Conservation (phyloP, 2,888 invertebrate genomes). For the Acronicta leporina region DNA sequence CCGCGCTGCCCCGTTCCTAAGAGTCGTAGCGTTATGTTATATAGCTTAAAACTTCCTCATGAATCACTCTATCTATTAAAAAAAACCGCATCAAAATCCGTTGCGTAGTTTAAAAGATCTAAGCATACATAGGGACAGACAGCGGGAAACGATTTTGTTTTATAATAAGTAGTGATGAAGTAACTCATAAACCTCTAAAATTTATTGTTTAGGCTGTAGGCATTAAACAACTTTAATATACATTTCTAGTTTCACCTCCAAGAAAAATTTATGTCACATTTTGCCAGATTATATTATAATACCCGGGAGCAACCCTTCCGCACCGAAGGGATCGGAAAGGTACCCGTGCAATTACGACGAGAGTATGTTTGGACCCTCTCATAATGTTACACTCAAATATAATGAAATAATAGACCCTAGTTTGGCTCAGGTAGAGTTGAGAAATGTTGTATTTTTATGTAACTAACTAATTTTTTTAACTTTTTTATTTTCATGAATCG, state of each 20-base stretch:
- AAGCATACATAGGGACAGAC: too few relatives aligned
- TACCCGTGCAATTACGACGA: constrained; percentile 38
- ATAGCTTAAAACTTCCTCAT: too few relatives aligned
- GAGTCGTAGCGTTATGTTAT: too few relatives aligned
- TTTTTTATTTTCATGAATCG: too few relatives aligned
- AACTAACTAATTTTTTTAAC: too few relatives aligned
- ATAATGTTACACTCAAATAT: constrained; percentile 18
- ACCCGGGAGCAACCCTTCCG: constrained; percentile 17
- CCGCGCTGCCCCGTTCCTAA: too few relatives aligned
- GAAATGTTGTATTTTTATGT: constrained; percentile 27
- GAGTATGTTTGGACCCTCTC: constrained; percentile 21
- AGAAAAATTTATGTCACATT: constrained; percentile 1
- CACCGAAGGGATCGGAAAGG: constrained; percentile 38
- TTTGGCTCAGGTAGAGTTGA: constrained; percentile 16
- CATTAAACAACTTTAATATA: neutral
- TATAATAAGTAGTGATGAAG: too few relatives aligned
- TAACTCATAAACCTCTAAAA: neutral
- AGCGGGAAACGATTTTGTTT: too few relatives aligned
- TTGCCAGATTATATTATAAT: constrained; percentile 38
- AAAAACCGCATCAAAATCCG: too few relatives aligned
- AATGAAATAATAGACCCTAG: constrained; percentile 39
- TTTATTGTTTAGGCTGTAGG: neutral
- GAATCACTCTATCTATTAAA: too few relatives aligned
- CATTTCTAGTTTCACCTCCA: neutral
- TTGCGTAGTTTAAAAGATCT: too few relatives aligned